Conservation (phyloP, 2,797 vertebrate genomes). For the Toxotes lorentzi region DNA sequence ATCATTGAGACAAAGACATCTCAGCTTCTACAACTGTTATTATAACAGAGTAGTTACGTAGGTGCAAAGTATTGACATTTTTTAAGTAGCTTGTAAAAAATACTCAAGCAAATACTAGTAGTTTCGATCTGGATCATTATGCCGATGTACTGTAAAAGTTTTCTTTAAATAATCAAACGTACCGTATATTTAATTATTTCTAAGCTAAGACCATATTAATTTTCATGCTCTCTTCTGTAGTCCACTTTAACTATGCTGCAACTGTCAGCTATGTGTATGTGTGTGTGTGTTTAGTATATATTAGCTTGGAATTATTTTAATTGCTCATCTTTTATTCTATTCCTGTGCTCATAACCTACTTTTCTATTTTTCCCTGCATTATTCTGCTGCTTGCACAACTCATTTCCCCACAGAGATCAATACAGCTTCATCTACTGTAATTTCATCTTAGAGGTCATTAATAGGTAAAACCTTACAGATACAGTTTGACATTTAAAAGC, state of each 20-base stretch:
- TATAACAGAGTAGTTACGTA: not conserved
- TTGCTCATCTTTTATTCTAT: constrained; percentile 31
- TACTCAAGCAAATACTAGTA: not conserved
- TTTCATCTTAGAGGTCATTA: constrained; percentile 49
- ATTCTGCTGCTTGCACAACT: constrained; percentile 25
- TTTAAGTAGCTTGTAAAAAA: not conserved
- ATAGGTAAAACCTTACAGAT: constrained; percentile 10
- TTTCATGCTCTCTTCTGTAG: constrained; percentile 12
- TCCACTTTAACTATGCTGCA: not conserved
- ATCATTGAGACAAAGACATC: not conserved
- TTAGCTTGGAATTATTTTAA: constrained; percentile 24
- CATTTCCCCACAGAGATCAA: constrained; percentile 37
- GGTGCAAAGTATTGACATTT: not conserved
- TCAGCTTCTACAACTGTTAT: not conserved
- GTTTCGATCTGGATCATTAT: not conserved
- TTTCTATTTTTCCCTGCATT: constrained; percentile 11
- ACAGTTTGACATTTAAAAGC: constrained; percentile 15
- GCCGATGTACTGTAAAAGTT: not conserved
- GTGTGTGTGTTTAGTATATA: not conserved
- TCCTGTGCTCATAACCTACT: constrained; percentile 41
- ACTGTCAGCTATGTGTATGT: not conserved
- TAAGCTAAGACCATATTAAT: constrained; percentile 24
- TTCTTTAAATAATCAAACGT: not conserved
- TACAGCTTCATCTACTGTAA: constrained; percentile 38
- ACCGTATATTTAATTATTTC: not conserved